Conservation (phyloP, 2,797 vertebrate species). For the Poliocrania exsul region DNA sequence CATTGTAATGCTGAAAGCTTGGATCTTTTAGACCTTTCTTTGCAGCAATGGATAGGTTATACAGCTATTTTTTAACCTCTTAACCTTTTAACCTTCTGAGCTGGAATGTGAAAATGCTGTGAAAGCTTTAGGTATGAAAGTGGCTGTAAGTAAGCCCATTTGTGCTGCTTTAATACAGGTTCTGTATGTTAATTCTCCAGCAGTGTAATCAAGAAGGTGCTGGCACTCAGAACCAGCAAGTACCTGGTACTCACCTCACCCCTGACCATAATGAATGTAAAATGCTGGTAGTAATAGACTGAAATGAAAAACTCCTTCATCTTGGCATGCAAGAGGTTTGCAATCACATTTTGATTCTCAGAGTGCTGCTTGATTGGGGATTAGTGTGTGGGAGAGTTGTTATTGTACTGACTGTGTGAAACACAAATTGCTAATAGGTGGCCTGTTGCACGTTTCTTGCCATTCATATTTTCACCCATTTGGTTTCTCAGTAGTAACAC, state of each 20-base stretch:
- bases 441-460: slow-evolving; percentile 68
- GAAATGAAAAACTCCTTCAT: slow-evolving; percentile 69
- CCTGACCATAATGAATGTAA: slow-evolving; percentile 64
- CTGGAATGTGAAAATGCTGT: not conserved
- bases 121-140: slow-evolving; percentile 1
- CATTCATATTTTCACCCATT: slow-evolving; percentile 61
- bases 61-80: not conserved
- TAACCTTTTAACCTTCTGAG: not conserved
- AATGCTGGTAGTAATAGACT: slow-evolving; percentile 59
- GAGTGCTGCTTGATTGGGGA: slow-evolving; percentile 73
- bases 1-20: not conserved
- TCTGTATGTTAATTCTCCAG: slow-evolving; percentile 44
- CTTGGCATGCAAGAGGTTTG: slow-evolving; percentile 69
- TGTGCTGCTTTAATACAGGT: not conserved
- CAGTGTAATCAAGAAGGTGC: slow-evolving; percentile 52
- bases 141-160: not conserved
- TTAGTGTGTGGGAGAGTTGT: slow-evolving; percentile 70
- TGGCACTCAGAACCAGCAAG: slow-evolving; percentile 52
- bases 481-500: slow-evolving; percentile 48
- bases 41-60: not conserved
- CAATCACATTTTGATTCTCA: slow-evolving; percentile 77
- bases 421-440: slow-evolving; percentile 77
- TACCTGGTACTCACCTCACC: slow-evolving; percentile 44
- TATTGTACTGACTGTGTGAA: slow-evolving; percentile 76
- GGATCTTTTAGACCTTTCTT: not conserved